Percentiles rank a stretch among this genome's conserved stretches.
Evolutionary conservation across 2,888 invertebrate species (phyloP).

Genomic region (Nezara viridula): DNA sequence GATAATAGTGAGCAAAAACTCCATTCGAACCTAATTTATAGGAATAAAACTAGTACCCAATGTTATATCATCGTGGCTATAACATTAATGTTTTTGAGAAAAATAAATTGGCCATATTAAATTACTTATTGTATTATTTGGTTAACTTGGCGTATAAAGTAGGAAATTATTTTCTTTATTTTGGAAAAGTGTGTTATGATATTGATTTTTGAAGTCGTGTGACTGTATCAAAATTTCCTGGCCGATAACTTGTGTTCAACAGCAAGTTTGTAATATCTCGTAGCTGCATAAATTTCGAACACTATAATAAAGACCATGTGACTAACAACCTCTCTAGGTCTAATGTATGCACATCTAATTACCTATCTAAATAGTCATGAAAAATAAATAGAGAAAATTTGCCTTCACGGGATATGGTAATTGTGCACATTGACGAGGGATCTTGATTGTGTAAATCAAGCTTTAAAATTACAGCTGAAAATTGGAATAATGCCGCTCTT

Average conservation of each 20-base stretch:
- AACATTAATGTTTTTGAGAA: too few species aligned
- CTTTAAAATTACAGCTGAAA: background rate
- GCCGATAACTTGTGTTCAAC: background rate
- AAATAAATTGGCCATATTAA: too few species aligned
- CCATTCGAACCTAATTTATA: too few species aligned
- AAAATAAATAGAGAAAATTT: conserved; percentile 12
- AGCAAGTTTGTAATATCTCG: background rate
- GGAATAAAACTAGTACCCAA: too few species aligned
- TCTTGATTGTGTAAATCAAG: conserved; percentile 4
- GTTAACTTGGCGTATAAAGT: too few species aligned
- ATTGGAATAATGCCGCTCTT: background rate
- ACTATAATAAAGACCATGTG: background rate
- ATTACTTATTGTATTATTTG: too few species aligned
- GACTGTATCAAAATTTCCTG: too few species aligned
- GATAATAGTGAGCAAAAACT: too few species aligned
- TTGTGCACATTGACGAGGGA: background rate
- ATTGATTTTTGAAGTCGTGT: too few species aligned
- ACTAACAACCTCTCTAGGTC: background rate
- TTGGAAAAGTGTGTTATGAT: too few species aligned
- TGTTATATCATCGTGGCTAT: too few species aligned
- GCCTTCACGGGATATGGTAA: background rate
- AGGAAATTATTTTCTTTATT: too few species aligned
- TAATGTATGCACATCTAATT: conserved; percentile 13
- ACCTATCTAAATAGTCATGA: background rate
- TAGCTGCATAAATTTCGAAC: background rate